Evolutionary conservation across 2,888 invertebrate genomes (phyloP), one percentile per base, ranked within the genome.

Genomic region (Ormyrus nitidulus): DNA sequence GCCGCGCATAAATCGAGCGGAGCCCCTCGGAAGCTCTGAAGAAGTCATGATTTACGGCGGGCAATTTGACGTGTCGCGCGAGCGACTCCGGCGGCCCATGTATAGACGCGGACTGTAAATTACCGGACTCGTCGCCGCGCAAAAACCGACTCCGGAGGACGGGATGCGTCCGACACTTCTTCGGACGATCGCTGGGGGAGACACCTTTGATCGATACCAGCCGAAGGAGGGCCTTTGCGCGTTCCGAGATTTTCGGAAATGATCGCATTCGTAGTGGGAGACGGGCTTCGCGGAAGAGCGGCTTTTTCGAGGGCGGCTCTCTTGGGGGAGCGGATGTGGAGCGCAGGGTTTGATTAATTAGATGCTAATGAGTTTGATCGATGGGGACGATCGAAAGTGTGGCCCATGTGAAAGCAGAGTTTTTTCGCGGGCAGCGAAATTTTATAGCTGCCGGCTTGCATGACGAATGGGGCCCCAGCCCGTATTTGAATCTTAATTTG

Each of bases 31-130:
- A 83, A 83, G 81, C 84, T 86, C 85, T 86, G 86, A 89, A 89
- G 89, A 89, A 88, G 85, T 79, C 89, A 89, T 90, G 90, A 90
- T 89, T 87, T 88, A 90, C 87, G 88, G 85, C 59, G 58, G 88
- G 88, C 89, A 89, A 90, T 90, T 90, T 89, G 90, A 90, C 89
- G 88, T 88, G 89, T 89, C 87, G 89, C 87, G 85, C 88, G 87
- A 86, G 86, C 86, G 87, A 72, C 75, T 56, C 64, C 59, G 72
- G 76, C 71, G 62, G 77, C 72, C 76, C 71, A 58, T 65, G 59
- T 71, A 44, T 73, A 78, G 78, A 59, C 11, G 34, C 8, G 87
- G 89, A 88, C 89, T 89, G 90, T 90, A 90, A 90, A 90, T 90
- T 90, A 90, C 88, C 86, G 88, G 64, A 86, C 89, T 88, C 86